Percentiles rank a stretch among this genome's conserved stretches.
Conservation (phyloP, 2,113 vertebrate genomes). For the Eptesicus fuscus region DNA sequence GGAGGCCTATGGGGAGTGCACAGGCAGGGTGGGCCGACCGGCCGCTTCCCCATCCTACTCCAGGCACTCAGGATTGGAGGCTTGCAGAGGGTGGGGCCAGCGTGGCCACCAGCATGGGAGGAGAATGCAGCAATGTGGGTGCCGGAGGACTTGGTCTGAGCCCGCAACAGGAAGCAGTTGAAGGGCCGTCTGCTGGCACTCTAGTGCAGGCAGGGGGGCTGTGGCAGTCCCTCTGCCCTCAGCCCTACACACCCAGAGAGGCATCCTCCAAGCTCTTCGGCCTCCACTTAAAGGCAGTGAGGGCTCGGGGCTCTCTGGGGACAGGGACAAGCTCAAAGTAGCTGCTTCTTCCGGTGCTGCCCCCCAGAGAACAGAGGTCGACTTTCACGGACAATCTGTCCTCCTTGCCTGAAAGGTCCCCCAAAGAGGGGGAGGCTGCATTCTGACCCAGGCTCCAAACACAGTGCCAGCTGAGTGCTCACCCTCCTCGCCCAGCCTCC, state of each 20-base stretch:
- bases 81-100: slow-evolving; percentile 50
- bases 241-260: background rate
- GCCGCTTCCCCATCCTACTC: slow-evolving; percentile 53
- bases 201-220: background rate
- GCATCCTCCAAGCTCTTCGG: background rate
- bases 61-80: slow-evolving; percentile 55
- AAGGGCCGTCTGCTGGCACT: background rate
- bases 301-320: background rate
- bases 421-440: background rate
- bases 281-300: background rate
- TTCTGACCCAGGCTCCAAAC: background rate
- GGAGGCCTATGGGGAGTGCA: background rate
- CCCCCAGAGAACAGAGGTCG: background rate
- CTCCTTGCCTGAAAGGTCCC: background rate
- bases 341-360: slow-evolving; percentile 15
- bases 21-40: background rate
- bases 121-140: background rate
- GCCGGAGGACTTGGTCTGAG: background rate
- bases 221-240: background rate
- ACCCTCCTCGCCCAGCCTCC: background rate
- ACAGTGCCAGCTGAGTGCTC: background rate
- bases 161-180: slow-evolving; percentile 56
- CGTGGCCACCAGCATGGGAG: background rate
- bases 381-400: background rate
- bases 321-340: background rate